Conservation (phyloP, 2,797 vertebrate species). For the Poeciliopsis turneri region DNA sequence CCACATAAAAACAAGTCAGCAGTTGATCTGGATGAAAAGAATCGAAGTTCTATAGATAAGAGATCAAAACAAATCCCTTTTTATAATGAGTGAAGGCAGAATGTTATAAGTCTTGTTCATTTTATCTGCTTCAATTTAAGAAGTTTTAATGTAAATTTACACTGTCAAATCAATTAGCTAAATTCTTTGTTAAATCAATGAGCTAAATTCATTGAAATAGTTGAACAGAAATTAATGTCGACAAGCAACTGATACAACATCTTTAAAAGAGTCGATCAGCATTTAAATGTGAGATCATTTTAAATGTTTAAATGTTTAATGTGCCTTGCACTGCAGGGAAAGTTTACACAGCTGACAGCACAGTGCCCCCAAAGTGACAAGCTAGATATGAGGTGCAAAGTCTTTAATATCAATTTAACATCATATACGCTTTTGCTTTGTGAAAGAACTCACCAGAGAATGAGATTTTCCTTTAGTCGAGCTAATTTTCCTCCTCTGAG, state of each 20-base stretch:
- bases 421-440: neutral
- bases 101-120: neutral
- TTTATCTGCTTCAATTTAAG: neutral
- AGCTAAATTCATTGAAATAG: neutral
- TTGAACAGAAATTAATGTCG: neutral
- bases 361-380: neutral
- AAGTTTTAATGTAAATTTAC: neutral
- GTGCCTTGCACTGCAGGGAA: neutral
- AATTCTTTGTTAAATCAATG: neutral
- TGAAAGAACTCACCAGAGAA: neutral
- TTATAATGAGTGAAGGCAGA: neutral
- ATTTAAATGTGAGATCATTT: neutral
- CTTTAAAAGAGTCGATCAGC: neutral
- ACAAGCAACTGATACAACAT: neutral
- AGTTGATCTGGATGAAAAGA: constrained; percentile 27
- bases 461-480: neutral
- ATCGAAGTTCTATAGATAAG: constrained; percentile 11
- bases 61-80: constrained; percentile 22
- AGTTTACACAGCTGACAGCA: neutral
- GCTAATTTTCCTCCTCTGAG: neutral
- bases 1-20: constrained; percentile 36
- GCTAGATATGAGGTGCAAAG: neutral
- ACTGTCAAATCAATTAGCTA: neutral
- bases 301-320: neutral
- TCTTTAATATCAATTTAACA: neutral